These are phyloP conservation scores for Diacarnus erythraeanus DNA, from an alignment of 37 sponge, comb jelly and placozoan species.

Conservation along the genomic window DNA sequence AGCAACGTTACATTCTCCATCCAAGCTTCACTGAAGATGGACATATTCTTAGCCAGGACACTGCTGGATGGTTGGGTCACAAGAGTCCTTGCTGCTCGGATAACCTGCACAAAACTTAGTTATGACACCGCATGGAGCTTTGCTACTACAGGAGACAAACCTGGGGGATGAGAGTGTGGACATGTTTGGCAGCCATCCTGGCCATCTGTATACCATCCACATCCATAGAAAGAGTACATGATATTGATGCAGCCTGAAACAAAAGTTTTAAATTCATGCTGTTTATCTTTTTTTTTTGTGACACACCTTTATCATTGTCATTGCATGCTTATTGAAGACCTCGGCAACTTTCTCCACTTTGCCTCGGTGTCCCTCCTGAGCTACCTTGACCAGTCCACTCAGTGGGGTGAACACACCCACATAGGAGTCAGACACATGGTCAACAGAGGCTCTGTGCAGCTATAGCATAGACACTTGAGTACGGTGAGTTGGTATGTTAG, in stretches of 20 bases:
- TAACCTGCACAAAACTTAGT: conserved; percentile 32
- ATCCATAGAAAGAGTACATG: conserved; percentile 31
- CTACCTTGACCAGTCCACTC: conserved; percentile 36
- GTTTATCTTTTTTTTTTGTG: not conserved
- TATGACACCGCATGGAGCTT: not conserved
- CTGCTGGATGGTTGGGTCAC: conserved; percentile 29
- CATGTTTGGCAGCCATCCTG: conserved; percentile 14
- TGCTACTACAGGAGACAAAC: too few species aligned
- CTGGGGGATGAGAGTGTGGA: conserved; percentile 42
- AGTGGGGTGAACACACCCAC: conserved; percentile 31
- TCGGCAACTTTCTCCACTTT: conserved; percentile 10
- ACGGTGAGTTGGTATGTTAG: too few species aligned
- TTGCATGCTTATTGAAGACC: conserved; percentile 43
- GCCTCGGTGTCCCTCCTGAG: conserved; percentile 22
- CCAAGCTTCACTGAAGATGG: conserved; percentile 73
- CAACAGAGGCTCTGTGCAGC: conserved; percentile 55
- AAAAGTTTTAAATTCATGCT: too few species aligned
- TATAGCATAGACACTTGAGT: too few species aligned
- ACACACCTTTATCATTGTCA: conserved; percentile 43
- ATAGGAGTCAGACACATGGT: conserved; percentile 67
- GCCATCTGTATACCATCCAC: conserved; percentile 4
- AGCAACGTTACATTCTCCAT: conserved; percentile 56
- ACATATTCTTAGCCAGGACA: conserved; percentile 54
- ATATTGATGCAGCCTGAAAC: conserved; percentile 32
- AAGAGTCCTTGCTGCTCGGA: conserved; percentile 58